Percentiles rank a stretch among this genome's conserved stretches.
These are phyloP conservation scores for Zeus faber DNA, from an alignment of 2,113 vertebrate genomes.

Conservation along the genomic window DNA sequence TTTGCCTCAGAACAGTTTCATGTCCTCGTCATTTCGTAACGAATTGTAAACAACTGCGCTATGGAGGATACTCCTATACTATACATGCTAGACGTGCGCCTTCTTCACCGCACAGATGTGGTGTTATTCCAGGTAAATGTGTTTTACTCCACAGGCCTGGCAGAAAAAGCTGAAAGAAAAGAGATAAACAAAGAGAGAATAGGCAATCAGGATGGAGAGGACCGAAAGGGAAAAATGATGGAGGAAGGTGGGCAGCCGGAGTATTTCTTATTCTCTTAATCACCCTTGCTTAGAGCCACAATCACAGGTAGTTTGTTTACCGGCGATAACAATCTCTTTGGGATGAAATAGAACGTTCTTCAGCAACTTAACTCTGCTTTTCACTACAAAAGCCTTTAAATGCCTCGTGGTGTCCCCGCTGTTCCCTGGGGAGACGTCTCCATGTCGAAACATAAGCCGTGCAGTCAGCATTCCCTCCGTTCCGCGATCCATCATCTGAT, in stretches of 20 bases:
- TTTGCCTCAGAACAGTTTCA: conserved; percentile 42
- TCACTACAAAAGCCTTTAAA: conserved; percentile 30
- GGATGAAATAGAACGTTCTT: conserved; percentile 9
- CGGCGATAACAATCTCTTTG: conserved; percentile 21
- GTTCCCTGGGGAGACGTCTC: conserved; percentile 26
- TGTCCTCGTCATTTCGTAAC: conserved; percentile 41
- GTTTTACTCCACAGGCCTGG: too few relatives aligned
- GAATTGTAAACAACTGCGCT: too few relatives aligned
- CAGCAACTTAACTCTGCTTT: conserved; percentile 31
- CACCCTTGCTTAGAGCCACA: conserved; percentile 23
- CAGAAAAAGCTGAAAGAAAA: background rate
- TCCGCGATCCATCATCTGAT: too few relatives aligned
- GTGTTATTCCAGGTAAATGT: too few relatives aligned
- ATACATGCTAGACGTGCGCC: too few relatives aligned
- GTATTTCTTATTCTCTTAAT: conserved; percentile 31
- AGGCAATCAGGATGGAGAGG: too few relatives aligned
- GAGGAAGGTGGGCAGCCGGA: conserved; percentile 1
- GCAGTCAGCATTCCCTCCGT: background rate
- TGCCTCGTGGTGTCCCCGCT: conserved; percentile 17
- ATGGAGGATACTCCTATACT: too few relatives aligned
- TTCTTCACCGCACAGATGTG: too few relatives aligned
- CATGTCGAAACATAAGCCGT: conserved; percentile 14
- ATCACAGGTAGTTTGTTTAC: conserved; percentile 41
- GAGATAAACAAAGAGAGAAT: too few relatives aligned
- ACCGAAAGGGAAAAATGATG: too few relatives aligned